Base-by-base conservation (phyloP, 2,113 vertebrate species). In the Ctenomys sociabilis region DNA sequence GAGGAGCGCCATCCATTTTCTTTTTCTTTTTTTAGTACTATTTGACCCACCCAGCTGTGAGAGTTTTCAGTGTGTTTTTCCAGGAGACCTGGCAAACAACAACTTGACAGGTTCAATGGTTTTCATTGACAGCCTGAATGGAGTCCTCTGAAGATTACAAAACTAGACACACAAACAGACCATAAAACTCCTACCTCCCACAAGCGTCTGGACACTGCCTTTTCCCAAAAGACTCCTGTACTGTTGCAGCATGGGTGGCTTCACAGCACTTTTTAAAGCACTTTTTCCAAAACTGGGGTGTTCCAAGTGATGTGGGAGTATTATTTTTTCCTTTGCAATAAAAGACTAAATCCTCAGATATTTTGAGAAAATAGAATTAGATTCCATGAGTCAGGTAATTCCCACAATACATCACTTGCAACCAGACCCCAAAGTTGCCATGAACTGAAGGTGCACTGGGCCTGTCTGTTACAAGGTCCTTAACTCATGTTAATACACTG, bases 81-180 rank as follows among this genome's bases (percentile, higher is more conserved):
- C 98, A 97, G 89, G 92, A 97, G 87, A 97, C 78, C 97, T 91
- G 93, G 97, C 97, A 97, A 63, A 97, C 45, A 63, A 91, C 95
- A 92, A 96, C 96, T 85, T 82, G 93, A 93, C 93, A 96, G 91
- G 82, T 97, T 98, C 97, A 95, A 84, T 96, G 77, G 49, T 63
- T 97, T 97, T 95, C 94, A 97, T 63, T 97, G 85, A 97, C 93
- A 90, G 87, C 88, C 93, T 78, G 85, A 93, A 77, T 19, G 66
- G 63, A 94, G 59, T 72, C 96, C 95, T 96, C 91, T 66, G 78
- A 95, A 96, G 45, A 54, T 72, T 93, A 68, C 82, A 95, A 94
- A 95, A 96, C 57, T 49, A 93, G 94, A 85, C 88, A 96, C 66
- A 95, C 57, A 91, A 96, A 68, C 72, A 85, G 93, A 59, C 95